Percentiles rank a stretch among this genome's conserved stretches.
Conservation (phyloP, 1,140 invertebrate genomes). For the Tetramorium alpestre region DNA sequence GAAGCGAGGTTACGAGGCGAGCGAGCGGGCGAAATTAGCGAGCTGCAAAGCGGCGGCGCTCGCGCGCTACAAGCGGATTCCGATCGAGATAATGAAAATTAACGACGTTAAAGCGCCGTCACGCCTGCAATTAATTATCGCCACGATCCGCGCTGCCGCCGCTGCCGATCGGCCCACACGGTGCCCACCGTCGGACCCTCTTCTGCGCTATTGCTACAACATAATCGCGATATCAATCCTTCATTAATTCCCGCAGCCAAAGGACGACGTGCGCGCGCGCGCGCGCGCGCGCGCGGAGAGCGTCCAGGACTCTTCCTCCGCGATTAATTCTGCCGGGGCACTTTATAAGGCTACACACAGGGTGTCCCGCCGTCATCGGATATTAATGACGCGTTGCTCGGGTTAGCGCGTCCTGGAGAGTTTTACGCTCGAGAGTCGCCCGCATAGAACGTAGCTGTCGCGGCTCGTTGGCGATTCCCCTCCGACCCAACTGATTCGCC, state of each 20-base stretch:
- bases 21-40: constrained; percentile 67
- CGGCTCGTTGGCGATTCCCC: background rate
- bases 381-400: constrained; percentile 48
- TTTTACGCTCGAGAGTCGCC: constrained; percentile 37
- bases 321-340: constrained; percentile 60
- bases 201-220: constrained; percentile 35
- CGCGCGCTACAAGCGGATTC: constrained; percentile 66
- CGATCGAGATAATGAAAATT: constrained; percentile 77
- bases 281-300: background rate
- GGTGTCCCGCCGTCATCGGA: constrained; percentile 43
- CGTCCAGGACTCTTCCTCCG: constrained; percentile 41
- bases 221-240: constrained; percentile 73
- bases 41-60: constrained; percentile 59
- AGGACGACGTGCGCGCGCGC: constrained; percentile 37
- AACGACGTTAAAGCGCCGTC: constrained; percentile 74
- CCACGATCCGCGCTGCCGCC: constrained; percentile 48
- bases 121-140: constrained; percentile 74
- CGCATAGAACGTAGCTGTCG: constrained; percentile 15
- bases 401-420: background rate
- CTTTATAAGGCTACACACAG: constrained; percentile 57
- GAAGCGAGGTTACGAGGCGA: constrained; percentile 36
- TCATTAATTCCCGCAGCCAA: constrained; percentile 66
- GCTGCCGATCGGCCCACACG: constrained; percentile 60
- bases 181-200: constrained; percentile 43
- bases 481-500: background rate